Base-by-base conservation (phyloP, 1,140 invertebrate genomes). In the Drosophila dunni region DNA sequence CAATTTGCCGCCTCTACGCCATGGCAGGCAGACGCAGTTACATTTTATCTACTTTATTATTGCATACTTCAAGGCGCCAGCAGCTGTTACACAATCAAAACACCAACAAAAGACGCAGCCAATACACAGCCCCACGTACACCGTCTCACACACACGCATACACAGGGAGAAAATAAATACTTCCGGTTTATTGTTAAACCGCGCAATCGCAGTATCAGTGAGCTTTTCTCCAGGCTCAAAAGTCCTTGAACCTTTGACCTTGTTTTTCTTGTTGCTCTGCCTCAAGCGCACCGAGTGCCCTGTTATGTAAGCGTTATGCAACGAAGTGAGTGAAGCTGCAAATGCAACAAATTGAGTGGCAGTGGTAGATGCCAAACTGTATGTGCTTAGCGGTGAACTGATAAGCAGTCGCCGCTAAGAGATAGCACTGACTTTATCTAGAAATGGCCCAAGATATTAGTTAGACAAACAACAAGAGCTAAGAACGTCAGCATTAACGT, bases 171-270 rank as follows among this genome's bases (percentile, higher is more conserved):
- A 44, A 33, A 20, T 48, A 64, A 40, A n/a, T 15, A 84, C 78
- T 74, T 84, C 81, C 78, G 75, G 60, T 78, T 29, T 75, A 38
- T 64, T 48, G 20, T 61, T 45, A 36, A 34, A 64, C 33, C 61
- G 69, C 57, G 78, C 72, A 63, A 38, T 11, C 66, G 54, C 69
- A 71, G 40, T 9, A 62, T 13, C 15, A 9, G 46, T 1, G 50
- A 88, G 83, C 82, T 86, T 88, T 86, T 64, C 79, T 50, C 20
- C 15, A 24, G 8, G 36, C 58, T 1, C 11, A 33, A 75, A 70
- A 88, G 83, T 88, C 83, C 83, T 89, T 88, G 83, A 88, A 88
- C 83, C 79, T 83, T 71, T 88, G 83, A 88, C 83, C 83, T 88
- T 88, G 83, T 88, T 88, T 86, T 36, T 24, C 15, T 29, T 62